phyloP scores from a whole-genome alignment of 2,113 vertebrate genomes.

The Promerops cafer region DNA sequence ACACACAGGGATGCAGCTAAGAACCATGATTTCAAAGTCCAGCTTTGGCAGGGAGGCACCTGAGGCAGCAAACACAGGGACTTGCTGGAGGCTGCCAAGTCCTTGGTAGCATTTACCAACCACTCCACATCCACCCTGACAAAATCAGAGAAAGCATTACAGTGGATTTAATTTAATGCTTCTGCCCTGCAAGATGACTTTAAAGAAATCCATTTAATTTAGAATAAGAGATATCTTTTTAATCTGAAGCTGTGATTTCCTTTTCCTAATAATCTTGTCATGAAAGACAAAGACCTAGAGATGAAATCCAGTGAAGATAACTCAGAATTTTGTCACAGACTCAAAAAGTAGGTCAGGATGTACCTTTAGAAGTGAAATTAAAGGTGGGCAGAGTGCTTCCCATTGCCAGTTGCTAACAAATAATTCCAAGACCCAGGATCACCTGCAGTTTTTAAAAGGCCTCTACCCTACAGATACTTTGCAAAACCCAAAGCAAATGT shows the following conservation, averaged over 20 bases:
- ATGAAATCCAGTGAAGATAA: constrained; percentile 15
- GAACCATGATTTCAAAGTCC: neutral
- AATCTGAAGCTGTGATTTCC: neutral
- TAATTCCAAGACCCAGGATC: neutral
- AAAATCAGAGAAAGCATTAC: neutral
- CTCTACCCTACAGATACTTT: neutral
- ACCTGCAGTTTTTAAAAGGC: neutral
- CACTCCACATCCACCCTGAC: neutral
- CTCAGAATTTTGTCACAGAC: constrained; percentile 23
- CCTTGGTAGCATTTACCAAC: neutral
- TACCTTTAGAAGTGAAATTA: neutral
- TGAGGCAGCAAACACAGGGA: neutral
- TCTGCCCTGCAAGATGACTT: neutral
- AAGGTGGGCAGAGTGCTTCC: neutral
- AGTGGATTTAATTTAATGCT: neutral
- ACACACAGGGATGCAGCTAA: neutral
- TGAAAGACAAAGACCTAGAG: neutral
- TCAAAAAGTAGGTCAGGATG: neutral
- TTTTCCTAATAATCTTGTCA: neutral
- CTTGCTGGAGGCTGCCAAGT: neutral
- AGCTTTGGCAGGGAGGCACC: neutral
- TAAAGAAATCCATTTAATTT: neutral
- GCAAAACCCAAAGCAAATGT: neutral
- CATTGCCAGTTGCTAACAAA: neutral
- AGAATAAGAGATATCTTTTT: neutral